Evolutionary conservation across 2,113 vertebrate species (phyloP).

Genomic region (Cariama cristata): DNA sequence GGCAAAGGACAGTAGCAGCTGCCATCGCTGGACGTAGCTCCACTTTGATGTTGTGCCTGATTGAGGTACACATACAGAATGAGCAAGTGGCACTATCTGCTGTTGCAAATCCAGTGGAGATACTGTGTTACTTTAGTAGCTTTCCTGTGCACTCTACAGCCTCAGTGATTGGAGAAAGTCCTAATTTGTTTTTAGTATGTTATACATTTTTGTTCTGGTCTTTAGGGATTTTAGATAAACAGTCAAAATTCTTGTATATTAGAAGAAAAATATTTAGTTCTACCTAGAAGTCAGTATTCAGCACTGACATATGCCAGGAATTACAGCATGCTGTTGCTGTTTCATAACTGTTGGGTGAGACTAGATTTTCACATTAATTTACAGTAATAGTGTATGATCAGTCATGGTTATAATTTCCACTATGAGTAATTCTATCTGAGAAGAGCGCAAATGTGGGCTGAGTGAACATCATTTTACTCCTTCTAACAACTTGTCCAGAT

Average conservation of each 20-base stretch:
- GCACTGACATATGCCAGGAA: not conserved
- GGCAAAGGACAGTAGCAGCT: not conserved
- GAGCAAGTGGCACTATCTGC: not conserved
- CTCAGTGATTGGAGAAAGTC: not conserved
- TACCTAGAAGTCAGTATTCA: not conserved
- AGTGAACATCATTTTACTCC: not conserved
- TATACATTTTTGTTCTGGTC: not conserved
- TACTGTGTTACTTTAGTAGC: not conserved
- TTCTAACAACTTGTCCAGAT: not conserved
- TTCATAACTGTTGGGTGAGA: slow-evolving; percentile 16
- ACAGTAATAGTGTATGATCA: slow-evolving; percentile 1
- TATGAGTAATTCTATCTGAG: slow-evolving; percentile 13
- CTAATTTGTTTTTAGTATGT: not conserved
- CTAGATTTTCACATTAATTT: slow-evolving; percentile 26
- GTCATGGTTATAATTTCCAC: slow-evolving; percentile 37
- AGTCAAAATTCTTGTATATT: not conserved
- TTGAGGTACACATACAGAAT: not conserved
- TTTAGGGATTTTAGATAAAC: not conserved
- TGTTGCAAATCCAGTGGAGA: not conserved
- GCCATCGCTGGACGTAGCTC: not conserved
- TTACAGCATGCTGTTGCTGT: not conserved
- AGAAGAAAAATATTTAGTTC: not conserved
- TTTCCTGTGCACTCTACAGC: not conserved
- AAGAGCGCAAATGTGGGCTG: slow-evolving; percentile 26
- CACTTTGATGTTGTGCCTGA: not conserved